Conservation (phyloP, 1,140 invertebrate species). For the Antheraea pernyi region DNA sequence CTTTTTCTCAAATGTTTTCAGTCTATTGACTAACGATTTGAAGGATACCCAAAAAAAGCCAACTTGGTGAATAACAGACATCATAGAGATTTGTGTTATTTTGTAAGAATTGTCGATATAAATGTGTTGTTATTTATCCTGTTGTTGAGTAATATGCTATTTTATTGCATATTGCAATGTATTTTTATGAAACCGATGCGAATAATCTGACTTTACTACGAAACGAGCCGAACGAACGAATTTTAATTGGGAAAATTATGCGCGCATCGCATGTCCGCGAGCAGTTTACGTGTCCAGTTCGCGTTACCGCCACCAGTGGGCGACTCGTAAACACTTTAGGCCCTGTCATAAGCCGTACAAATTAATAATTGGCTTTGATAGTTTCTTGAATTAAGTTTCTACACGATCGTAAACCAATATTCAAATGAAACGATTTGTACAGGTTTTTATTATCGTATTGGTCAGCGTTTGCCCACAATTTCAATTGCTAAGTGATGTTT, state of each 20-base stretch:
- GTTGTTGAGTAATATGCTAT: too few relatives aligned
- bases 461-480: too few relatives aligned
- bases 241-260: conserved; percentile 4
- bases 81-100: too few relatives aligned
- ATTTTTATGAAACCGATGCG: not conserved
- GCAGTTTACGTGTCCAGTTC: not conserved
- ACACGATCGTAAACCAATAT: not conserved
- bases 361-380: conserved; percentile 1
- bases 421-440: not conserved
- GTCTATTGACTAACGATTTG: too few relatives aligned
- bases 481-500: too few relatives aligned
- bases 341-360: not conserved
- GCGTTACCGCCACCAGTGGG: not conserved
- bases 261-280: not conserved
- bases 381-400: not conserved
- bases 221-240: not conserved
- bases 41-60: too few relatives aligned
- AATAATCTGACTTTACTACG: not conserved
- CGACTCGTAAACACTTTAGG: not conserved
- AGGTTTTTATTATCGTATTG: not conserved
- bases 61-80: too few relatives aligned
- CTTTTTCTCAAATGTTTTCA: too few relatives aligned
- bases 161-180: too few relatives aligned
- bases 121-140: too few relatives aligned
- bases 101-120: too few relatives aligned